These are phyloP conservation scores for Phallusia fumigata DNA, from an alignment of 23 tunicate genomes.

Conservation along the genomic window DNA sequence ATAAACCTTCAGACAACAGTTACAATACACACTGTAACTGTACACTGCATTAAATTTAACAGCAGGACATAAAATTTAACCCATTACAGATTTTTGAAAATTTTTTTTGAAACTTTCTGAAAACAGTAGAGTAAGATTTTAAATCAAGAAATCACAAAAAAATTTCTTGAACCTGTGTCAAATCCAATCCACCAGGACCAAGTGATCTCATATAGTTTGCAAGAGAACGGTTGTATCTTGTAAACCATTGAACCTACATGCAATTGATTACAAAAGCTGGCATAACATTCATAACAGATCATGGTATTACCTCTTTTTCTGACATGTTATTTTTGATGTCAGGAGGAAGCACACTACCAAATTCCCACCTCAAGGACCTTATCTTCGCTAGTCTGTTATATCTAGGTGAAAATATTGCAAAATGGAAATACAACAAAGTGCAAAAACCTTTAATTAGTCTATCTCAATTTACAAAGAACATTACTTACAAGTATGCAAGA, in stretches of 20 bases:
- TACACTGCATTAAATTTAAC: too few relatives aligned
- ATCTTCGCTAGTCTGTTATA: conserved; percentile 79
- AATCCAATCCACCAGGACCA: conserved; percentile 86
- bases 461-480: not conserved
- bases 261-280: not conserved
- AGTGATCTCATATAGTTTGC: conserved; percentile 89
- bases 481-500: conserved; percentile 82
- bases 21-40: too few relatives aligned
- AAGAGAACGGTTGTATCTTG: conserved; percentile 86
- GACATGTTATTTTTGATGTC: conserved; percentile 78
- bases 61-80: too few relatives aligned
- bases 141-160: too few relatives aligned
- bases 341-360: conserved; percentile 93
- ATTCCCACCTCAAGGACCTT: conserved; percentile 85
- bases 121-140: too few relatives aligned
- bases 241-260: conserved; percentile 72
- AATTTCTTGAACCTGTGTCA: conserved; percentile 80
- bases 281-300: not conserved
- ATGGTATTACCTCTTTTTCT: conserved; percentile 52
- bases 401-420: conserved; percentile 16
- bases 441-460: not conserved
- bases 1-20: too few relatives aligned
- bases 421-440: not conserved
- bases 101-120: too few relatives aligned
- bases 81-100: too few relatives aligned